Percentiles rank a stretch among this genome's conserved stretches.
Conservation (phyloP, 1,140 invertebrate species). For the Pteromalus puparum region DNA sequence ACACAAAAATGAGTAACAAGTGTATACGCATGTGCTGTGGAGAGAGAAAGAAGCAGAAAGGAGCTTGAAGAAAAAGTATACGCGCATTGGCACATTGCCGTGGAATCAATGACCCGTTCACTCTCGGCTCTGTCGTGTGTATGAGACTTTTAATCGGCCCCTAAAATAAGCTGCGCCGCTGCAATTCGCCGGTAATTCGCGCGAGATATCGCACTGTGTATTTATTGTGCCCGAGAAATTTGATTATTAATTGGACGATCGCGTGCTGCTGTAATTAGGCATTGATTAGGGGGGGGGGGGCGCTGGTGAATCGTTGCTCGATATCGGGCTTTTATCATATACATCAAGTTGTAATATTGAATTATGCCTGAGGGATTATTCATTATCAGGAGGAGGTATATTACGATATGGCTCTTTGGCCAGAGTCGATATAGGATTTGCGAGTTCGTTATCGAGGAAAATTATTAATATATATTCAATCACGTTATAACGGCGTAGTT, state of each 20-base stretch:
- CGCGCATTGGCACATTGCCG: slow-evolving; percentile 4
- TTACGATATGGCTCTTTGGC: not conserved
- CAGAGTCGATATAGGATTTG: not conserved
- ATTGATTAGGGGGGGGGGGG: too few species aligned
- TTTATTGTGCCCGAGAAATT: not conserved
- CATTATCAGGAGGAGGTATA: not conserved
- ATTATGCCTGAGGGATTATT: not conserved
- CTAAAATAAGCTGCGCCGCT: slow-evolving; percentile 13
- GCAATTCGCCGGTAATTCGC: not conserved
- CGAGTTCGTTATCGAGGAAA: not conserved
- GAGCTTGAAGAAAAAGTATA: not conserved
- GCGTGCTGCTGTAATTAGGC: not conserved
- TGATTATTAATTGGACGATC: not conserved
- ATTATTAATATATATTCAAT: not conserved
- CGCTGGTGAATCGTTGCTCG: too few species aligned
- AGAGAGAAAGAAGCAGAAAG: too few species aligned
- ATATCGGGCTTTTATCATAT: not conserved
- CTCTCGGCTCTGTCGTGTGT: slow-evolving; percentile 55
- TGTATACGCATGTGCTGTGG: too few species aligned
- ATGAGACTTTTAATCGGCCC: not conserved
- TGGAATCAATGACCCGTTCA: slow-evolving; percentile 69
- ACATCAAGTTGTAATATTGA: not conserved
- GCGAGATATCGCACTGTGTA: not conserved
- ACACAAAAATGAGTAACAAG: not conserved
- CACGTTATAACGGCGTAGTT: too few species aligned